Base-by-base conservation (phyloP, 2,113 vertebrate genomes). In the Alethe castanea region DNA sequence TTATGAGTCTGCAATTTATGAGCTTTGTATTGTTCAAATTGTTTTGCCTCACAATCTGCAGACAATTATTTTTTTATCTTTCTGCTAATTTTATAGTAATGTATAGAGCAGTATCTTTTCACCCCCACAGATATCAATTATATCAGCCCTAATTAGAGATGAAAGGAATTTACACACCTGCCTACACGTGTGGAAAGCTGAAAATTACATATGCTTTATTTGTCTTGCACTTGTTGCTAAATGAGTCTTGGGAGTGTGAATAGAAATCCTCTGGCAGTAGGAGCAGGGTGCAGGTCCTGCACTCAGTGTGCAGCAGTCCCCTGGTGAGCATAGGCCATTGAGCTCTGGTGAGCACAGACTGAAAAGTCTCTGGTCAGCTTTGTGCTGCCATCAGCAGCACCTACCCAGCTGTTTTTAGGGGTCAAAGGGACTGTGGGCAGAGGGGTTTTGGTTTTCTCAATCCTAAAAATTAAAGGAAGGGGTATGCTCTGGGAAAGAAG, bases 281-380 rank as follows among this genome's bases (percentile, higher is more conserved):
- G 2, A 89, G 60, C 38, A 11, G 14, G 6, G 9, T 45, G 25
- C 45, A 65, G 35, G 23, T 19, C 6, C 40, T 44, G 54, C 2
- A 3, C 24, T 33, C 26, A 3, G 25, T 14, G 40, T 44, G 67
- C 26, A 17, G 20, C 40, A 77, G 9, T 0, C 0, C 23, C 29
- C 81, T 28, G 48, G 14, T 16, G 11, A 73, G 19, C 0, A 0
- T 5, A 20, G 33, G 57, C 31, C 61, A 22, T 3, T 26, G 45
- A 66, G 23, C 48, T 12, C 33, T 31, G 24, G 19, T 14, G 25
- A 66, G 9, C 12, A 35, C 15, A 60, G 52, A 54, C 28, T 81
- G 19, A 11, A 11, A 42, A 24, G 4, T 13, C 25, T 45, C 50
- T 1, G 3, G 17, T 57, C 62, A 33, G 33, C 45, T 44, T 53